phyloP scores from a whole-genome alignment of 2,113 vertebrate species.

The Candoia aspera region DNA sequence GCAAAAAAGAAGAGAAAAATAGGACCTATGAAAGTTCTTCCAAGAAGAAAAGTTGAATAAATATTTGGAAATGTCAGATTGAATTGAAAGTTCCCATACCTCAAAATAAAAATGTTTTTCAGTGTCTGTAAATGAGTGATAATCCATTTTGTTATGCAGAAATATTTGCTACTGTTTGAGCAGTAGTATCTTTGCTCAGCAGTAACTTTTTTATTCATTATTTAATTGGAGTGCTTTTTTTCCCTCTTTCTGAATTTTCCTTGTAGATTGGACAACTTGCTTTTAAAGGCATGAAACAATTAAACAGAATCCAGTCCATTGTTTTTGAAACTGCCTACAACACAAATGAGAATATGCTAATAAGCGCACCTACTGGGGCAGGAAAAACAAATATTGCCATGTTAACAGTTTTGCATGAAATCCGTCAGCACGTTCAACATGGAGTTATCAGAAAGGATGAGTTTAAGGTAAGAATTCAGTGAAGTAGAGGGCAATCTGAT shows the following conservation, averaged over 20 bases:
- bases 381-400: constrained; percentile 99
- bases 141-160: not conserved
- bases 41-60: not conserved
- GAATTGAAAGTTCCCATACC: not conserved
- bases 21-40: not conserved
- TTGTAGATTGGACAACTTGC: constrained; percentile 91
- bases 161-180: not conserved
- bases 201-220: not conserved
- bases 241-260: constrained; percentile 34
- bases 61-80: not conserved
- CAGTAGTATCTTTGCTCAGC: not conserved
- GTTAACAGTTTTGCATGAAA: constrained; percentile 93
- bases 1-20: not conserved
- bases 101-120: not conserved
- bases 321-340: constrained; percentile 98
- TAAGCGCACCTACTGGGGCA: constrained; percentile 95
- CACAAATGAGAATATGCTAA: constrained; percentile 96
- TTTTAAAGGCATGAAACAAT: constrained; percentile 91
- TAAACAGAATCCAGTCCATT: constrained; percentile 95
- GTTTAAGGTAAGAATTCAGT: constrained; percentile 86
- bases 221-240: not conserved
- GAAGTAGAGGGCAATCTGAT: constrained; percentile 50
- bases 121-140: not conserved
- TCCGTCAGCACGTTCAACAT: constrained; percentile 92
- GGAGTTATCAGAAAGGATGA: constrained; percentile 95